Evolutionary conservation across 2,797 vertebrate species (phyloP).

Genomic region (Mormyrops boulengeri): DNA sequence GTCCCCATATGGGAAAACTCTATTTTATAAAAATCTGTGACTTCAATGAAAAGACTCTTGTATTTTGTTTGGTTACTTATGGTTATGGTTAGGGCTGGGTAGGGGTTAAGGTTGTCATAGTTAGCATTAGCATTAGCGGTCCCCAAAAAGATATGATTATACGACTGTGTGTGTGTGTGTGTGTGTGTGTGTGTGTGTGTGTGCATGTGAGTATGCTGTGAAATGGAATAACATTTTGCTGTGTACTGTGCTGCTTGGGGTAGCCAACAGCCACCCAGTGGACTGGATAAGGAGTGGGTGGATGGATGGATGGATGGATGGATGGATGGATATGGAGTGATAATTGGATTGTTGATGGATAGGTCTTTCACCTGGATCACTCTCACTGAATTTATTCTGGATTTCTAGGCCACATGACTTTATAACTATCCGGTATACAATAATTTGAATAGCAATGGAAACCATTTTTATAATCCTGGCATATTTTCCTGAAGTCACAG

Average conservation of each 20-base stretch:
- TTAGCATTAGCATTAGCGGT: neutral
- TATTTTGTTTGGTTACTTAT: neutral
- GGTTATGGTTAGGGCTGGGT: neutral
- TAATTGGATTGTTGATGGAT: neutral
- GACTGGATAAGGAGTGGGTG: neutral
- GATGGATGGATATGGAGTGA: neutral
- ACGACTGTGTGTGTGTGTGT: no score
- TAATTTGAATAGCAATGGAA: neutral
- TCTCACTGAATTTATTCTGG: neutral
- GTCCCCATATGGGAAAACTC: neutral
- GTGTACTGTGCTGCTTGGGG: neutral
- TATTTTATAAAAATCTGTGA: neutral
- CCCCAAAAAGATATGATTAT: no score
- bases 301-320: neutral
- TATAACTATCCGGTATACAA: neutral
- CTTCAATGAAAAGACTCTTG: neutral
- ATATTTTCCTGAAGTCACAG: neutral
- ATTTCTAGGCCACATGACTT: neutral
- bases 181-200: no score
- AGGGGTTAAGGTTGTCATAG: neutral
- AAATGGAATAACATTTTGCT: neutral
- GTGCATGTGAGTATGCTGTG: neutral
- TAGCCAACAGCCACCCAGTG: neutral
- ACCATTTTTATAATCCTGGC: neutral
- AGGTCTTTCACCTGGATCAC: neutral